Base-by-base conservation (phyloP, 2,888 invertebrate genomes). In the Maniola hyperantus region DNA sequence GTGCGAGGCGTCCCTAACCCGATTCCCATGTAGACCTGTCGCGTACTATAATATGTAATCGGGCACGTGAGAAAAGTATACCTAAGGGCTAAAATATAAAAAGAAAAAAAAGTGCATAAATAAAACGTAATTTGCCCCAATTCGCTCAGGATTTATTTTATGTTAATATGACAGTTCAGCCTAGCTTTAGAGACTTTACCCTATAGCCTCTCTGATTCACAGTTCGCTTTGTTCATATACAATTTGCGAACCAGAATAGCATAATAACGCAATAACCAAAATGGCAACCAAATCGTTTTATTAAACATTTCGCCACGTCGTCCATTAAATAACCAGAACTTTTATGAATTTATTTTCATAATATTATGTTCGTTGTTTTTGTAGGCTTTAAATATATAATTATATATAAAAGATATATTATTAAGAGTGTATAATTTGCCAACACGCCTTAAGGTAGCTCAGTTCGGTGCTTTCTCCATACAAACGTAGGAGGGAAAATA, bases 181-280 rank as follows among this genome's bases (percentile, higher is more conserved):
- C 13, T 42, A 44, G 57, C 42, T 58, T 58, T 64, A 64, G 53
- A 61, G 53, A 57, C 67, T 72, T 71, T 54, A 54, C 34, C 34
- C 54, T 72, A 68, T 66, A 53, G 62, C 53, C 59, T 66, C 61
- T 64, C 66, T 65, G 69, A 66, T 68, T 69, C 68, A 67, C 59
- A 48, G 64, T 59, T 65, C 66, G 64, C 51, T 59, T 64, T 55
- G 48, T 39, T 36, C 46, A 54, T 69, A 61, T 66, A 66, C 57
- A 57, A 64, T 67, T 62, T 54, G 62, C 58, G 50, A 64, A 44
- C 60, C 57, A 26, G 7, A 58, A 20, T 44, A 42, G 57, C 57
- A 58, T 58, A 58, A 58, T 58, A 58, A 58, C 15, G 34, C 54
- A 54, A 54, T 54, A 39, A 36, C 26, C 51, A 6, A 46, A 46